These are phyloP conservation scores for Mesembrinibis cayennensis DNA, from an alignment of 2,113 vertebrate genomes.

Conservation along the genomic window DNA sequence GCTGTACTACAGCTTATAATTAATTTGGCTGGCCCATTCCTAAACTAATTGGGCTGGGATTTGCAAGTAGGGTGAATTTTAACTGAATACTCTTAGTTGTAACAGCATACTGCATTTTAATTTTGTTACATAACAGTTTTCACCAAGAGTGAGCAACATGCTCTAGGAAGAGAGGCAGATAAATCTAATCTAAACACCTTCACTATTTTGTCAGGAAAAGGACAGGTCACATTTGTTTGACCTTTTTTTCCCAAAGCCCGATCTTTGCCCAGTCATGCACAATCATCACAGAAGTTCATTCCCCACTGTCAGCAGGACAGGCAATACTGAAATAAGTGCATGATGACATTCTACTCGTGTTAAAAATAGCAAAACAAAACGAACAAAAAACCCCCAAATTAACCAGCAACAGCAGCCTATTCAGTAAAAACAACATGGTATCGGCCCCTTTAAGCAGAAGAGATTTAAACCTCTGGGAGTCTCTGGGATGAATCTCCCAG, in stretches of 20 bases:
- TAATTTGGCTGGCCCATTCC: background rate
- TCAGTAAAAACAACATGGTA: background rate
- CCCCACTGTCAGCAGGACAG: background rate
- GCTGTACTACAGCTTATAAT: background rate
- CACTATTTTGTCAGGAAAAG: background rate
- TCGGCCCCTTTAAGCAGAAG: background rate
- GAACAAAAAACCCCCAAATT: background rate
- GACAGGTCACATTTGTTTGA: background rate
- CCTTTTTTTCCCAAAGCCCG: background rate
- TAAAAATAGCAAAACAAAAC: slow-evolving; percentile 35
- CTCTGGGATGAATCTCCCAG: slow-evolving; percentile 20
- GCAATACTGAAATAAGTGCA: background rate
- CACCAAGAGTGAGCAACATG: background rate
- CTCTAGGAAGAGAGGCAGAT: background rate
- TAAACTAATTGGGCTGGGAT: background rate
- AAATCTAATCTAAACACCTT: background rate
- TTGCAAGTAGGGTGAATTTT: background rate
- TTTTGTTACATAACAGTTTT: background rate
- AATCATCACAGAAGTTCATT: background rate
- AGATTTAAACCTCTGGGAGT: background rate
- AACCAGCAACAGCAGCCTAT: background rate
- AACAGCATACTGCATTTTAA: background rate
- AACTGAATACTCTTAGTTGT: background rate
- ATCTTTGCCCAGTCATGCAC: background rate
- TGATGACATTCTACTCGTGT: slow-evolving; percentile 6